Evolutionary conservation across 2,113 vertebrate genomes (phyloP).

Genomic region (Rallus limicola): DNA sequence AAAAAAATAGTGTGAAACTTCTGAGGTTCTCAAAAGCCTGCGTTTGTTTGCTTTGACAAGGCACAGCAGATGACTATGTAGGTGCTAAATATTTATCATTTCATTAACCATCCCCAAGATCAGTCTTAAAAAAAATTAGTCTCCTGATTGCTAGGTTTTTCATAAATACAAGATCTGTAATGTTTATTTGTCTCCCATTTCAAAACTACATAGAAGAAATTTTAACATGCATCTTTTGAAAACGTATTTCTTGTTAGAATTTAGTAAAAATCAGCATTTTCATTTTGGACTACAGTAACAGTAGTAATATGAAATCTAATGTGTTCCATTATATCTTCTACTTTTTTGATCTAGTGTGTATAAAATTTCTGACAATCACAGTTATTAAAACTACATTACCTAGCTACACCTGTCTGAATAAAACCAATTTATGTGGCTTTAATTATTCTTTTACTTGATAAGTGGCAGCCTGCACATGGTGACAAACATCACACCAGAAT

Average conservation of each 20-base stretch:
- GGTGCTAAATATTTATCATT: not conserved
- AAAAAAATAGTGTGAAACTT: conserved; percentile 29
- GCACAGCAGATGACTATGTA: not conserved
- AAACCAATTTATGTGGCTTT: not conserved
- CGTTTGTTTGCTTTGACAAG: not conserved
- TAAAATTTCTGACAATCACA: not conserved
- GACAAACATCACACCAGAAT: not conserved
- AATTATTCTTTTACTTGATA: not conserved
- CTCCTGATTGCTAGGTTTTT: not conserved
- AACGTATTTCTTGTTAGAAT: not conserved
- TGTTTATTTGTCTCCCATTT: not conserved
- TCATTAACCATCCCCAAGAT: not conserved
- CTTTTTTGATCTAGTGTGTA: not conserved
- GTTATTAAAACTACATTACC: not conserved
- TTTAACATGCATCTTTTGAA: not conserved
- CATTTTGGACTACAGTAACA: not conserved
- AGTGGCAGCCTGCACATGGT: not conserved
- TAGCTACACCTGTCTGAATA: not conserved
- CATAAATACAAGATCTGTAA: not conserved
- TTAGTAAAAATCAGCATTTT: not conserved
- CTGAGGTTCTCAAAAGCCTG: not conserved
- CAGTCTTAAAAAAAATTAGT: not conserved
- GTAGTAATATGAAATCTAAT: not conserved
- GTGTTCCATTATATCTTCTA: not conserved
- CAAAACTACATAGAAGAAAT: not conserved